Conservation (phyloP, 2,888 invertebrate genomes). For the Peribatodes rhomboidaria region DNA sequence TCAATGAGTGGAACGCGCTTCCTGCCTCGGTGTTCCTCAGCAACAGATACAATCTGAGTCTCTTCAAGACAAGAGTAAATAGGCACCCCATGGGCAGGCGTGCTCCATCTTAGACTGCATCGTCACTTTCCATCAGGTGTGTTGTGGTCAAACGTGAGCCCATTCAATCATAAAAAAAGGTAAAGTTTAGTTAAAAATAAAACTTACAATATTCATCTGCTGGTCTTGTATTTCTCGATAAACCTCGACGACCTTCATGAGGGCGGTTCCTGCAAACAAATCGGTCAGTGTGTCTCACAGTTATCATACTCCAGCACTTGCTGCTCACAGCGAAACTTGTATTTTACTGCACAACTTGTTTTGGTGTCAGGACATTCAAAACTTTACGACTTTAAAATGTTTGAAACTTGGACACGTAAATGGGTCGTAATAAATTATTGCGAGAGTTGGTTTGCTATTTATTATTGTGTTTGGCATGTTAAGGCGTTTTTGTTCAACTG, state of each 20-base stretch:
- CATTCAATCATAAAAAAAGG: too few species aligned
- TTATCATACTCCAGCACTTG: conserved; percentile 15
- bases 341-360: conserved; percentile 32
- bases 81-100: too few species aligned
- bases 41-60: too few species aligned
- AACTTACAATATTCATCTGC: conserved; percentile 97
- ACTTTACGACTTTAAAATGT: conserved; percentile 28
- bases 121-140: too few species aligned
- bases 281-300: conserved; percentile 41
- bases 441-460: conserved; percentile 15
- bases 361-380: conserved; percentile 25
- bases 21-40: too few species aligned
- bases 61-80: too few species aligned
- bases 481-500: neutral
- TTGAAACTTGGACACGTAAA: conserved; percentile 16
- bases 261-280: conserved; percentile 90
- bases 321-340: conserved; percentile 22
- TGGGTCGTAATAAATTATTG: conserved; percentile 28
- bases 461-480: conserved; percentile 7
- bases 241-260: conserved; percentile 97
- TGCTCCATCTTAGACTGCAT: too few species aligned
- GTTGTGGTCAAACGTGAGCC: too few species aligned
- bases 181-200: neutral
- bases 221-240: conserved; percentile 97
- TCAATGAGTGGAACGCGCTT: too few species aligned